Evolutionary conservation across 2,888 invertebrate species (phyloP), one percentile per base, ranked within the genome.

Genomic region (Schizaphis graminum): DNA sequence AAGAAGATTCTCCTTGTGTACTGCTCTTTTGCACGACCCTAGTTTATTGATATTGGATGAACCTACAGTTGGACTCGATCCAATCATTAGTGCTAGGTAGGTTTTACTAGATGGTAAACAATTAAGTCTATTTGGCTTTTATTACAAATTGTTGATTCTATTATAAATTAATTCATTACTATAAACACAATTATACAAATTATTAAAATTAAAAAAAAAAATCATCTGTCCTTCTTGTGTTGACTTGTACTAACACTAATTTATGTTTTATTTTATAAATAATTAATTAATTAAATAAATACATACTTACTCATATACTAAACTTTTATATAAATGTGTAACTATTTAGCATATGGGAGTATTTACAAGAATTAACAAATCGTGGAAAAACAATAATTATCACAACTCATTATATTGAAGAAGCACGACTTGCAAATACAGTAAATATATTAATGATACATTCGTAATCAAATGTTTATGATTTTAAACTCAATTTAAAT

Each of bases 21-120:
- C 96, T 2, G 96, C 96, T 35, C 95, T 96, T 89, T 95, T 96
- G 10, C 96, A 96, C 95, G 96, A 96, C 94, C 96, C 96, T 0
- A 96, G 96, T 94, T 95, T 96, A 47, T 95, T 96, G 49, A 96
- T 96, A 57, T 94, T 95, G 49, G 95, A 95, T 94, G 95, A 95
- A 91, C 95, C 95, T 24, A 96, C 96, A 3, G 96, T 96, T 24
- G 96, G 96, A 10, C 96, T 96, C 35, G 96, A 96, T 95, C 96
- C 96, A 5, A 95, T 96, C 11, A 95, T 96, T 26, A 95, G 96
- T 90, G 95, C 95, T 95, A 96, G 95, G 96, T 96, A 95, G 84
- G 57, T 21, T 61, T 44, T 28, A 35, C 28, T 53, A 53, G 49
- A n/a, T 86, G 26, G 28, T 86, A 86, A 86, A 86, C 4, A 44